Conservation (phyloP, 2,888 invertebrate genomes). For the Galeopsomyia nigrocyanea region DNA sequence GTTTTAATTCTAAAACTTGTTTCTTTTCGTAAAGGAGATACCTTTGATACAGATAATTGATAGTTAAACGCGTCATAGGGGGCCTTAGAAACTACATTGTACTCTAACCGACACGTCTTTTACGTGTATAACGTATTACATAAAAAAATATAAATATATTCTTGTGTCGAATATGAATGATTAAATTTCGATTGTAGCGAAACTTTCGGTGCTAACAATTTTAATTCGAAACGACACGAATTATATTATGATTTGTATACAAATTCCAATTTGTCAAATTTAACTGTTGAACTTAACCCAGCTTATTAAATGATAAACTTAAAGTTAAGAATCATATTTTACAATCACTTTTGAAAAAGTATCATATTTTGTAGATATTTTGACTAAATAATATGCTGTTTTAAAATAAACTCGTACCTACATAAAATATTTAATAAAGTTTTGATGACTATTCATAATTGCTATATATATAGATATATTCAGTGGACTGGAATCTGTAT, state of each 20-base stretch:
- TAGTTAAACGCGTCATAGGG: constrained; percentile 35
- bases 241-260: constrained; percentile 2
- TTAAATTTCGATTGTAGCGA: constrained; percentile 1
- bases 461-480: not conserved
- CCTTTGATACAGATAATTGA: constrained; percentile 4
- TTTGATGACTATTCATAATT: constrained; percentile 30
- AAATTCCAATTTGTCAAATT: constrained; percentile 33
- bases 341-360: not conserved
- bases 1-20: too few species aligned
- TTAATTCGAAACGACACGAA: not conserved
- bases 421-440: constrained; percentile 17
- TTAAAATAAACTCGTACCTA: not conserved
- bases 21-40: not conserved
- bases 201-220: constrained; percentile 6
- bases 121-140: constrained; percentile 19
- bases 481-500: constrained; percentile 23
- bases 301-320: constrained; percentile 9
- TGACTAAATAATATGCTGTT: constrained; percentile 8
- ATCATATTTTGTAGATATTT: constrained; percentile 19
- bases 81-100: constrained; percentile 38
- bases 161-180: constrained; percentile 12
- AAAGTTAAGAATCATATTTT: constrained; percentile 14
- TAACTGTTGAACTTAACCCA: constrained; percentile 9
- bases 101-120: constrained; percentile 27
- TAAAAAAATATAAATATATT: constrained; percentile 10